These are phyloP conservation scores for Eulacestoma nigropectus DNA, from an alignment of 2,113 vertebrate species.

Conservation along the genomic window DNA sequence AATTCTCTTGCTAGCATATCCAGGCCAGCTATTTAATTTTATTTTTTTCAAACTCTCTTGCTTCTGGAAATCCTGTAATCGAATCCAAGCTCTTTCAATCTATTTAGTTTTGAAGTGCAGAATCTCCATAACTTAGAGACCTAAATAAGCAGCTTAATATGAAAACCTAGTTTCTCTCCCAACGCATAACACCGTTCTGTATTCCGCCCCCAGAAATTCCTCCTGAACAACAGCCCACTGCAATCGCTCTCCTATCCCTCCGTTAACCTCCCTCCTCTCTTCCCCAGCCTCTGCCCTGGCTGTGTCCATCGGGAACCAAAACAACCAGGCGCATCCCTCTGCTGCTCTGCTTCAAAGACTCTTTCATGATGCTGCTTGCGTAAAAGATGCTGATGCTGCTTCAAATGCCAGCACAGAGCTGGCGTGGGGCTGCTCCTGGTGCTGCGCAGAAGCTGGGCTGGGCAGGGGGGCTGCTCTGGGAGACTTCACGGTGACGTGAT, in stretches of 20 bases:
- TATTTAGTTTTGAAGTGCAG: slow-evolving; percentile 63
- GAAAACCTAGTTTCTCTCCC: slow-evolving; percentile 43
- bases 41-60: slow-evolving; percentile 26
- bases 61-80: slow-evolving; percentile 57
- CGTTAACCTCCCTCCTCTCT: not conserved
- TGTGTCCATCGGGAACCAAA: not conserved
- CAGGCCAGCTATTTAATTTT: slow-evolving; percentile 21
- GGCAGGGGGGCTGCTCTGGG: not conserved
- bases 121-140: slow-evolving; percentile 47
- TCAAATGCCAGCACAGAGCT: rapidly evolving
- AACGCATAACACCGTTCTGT: not conserved
- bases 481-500: rapidly evolving
- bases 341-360: not conserved
- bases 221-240: not conserved
- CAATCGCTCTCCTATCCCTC: not conserved
- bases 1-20: slow-evolving; percentile 39
- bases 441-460: rapidly evolving
- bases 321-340: not conserved
- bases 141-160: slow-evolving; percentile 64
- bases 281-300: not conserved
- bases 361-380: not conserved
- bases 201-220: not conserved
- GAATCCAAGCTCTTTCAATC: slow-evolving; percentile 55
- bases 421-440: not conserved
- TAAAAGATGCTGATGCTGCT: slow-evolving; percentile 18